These are phyloP conservation scores for Turritopsis dohrnii DNA, from an alignment of 30 jellyfish, hydroid and myxozoan species.

Conservation along the genomic window DNA sequence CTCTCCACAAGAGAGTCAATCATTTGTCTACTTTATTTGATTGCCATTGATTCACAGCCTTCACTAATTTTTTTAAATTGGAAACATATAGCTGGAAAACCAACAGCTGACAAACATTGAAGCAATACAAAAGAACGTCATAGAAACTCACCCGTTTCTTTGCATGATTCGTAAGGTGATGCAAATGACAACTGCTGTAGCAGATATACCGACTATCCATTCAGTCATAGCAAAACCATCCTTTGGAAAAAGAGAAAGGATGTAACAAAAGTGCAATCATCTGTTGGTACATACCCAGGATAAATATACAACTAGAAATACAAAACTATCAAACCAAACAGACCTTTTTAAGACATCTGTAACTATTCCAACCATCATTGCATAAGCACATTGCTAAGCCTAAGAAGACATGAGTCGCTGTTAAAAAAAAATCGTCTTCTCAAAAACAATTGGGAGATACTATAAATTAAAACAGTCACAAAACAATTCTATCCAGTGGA, in stretches of 20 bases:
- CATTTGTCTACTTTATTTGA: too few relatives aligned
- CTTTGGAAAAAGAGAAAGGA: background rate
- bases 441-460: background rate
- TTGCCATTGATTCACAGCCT: too few relatives aligned
- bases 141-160: conserved; percentile 21
- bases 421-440: background rate
- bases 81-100: too few relatives aligned
- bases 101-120: background rate
- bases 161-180: conserved; percentile 12
- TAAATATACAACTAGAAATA: background rate
- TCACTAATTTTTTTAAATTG: too few relatives aligned
- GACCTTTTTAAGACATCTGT: conserved; percentile 29
- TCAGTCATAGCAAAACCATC: conserved; percentile 19
- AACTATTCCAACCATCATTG: conserved; percentile 21
- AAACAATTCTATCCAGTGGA: too few relatives aligned
- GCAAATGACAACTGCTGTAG: conserved; percentile 18
- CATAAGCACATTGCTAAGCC: conserved; percentile 23
- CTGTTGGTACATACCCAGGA: background rate
- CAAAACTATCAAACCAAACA: background rate
- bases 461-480: too few relatives aligned
- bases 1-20: too few relatives aligned
- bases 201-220: conserved; percentile 29
- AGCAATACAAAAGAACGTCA: background rate
- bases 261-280: background rate
- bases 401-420: background rate